Evolutionary conservation across 2,888 invertebrate species (phyloP).

Genomic region (Orthonychiurus folsomi): DNA sequence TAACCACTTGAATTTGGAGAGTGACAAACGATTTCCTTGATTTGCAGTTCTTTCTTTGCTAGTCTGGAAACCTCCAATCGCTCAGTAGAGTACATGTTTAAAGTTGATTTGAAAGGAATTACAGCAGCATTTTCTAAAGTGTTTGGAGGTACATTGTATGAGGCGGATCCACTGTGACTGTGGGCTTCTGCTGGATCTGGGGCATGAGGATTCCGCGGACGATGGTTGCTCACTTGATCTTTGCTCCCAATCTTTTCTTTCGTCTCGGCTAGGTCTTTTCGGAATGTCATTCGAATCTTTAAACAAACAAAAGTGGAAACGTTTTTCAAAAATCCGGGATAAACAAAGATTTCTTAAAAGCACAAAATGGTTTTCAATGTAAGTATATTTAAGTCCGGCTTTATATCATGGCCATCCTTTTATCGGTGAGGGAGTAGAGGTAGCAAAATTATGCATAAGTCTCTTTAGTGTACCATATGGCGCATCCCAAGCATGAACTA

Average conservation of each 20-base stretch:
- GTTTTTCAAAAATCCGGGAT: neutral
- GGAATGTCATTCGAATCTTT: slow-evolving; percentile 40
- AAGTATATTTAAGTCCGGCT: no score
- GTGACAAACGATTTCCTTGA: slow-evolving; percentile 26
- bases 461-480: no score
- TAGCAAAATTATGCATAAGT: no score
- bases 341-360: no score
- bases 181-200: slow-evolving; percentile 30
- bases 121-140: slow-evolving; percentile 14
- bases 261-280: slow-evolving; percentile 31
- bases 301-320: slow-evolving; percentile 8
- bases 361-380: no score
- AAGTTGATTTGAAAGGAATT: slow-evolving; percentile 5
- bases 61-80: slow-evolving; percentile 21
- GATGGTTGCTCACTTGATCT: slow-evolving; percentile 24
- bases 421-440: no score
- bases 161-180: slow-evolving; percentile 16
- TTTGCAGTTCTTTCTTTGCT: slow-evolving; percentile 5
- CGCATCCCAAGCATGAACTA: no score
- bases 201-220: slow-evolving; percentile 37
- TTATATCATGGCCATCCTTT: no score
- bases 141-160: slow-evolving; percentile 14
- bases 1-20: slow-evolving; percentile 39
- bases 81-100: slow-evolving; percentile 19
- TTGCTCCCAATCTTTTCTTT: slow-evolving; percentile 29